Evolutionary conservation across 2,888 invertebrate genomes (phyloP), one percentile per base, ranked within the genome.

Genomic region (Scrobipalpa atriplicella): DNA sequence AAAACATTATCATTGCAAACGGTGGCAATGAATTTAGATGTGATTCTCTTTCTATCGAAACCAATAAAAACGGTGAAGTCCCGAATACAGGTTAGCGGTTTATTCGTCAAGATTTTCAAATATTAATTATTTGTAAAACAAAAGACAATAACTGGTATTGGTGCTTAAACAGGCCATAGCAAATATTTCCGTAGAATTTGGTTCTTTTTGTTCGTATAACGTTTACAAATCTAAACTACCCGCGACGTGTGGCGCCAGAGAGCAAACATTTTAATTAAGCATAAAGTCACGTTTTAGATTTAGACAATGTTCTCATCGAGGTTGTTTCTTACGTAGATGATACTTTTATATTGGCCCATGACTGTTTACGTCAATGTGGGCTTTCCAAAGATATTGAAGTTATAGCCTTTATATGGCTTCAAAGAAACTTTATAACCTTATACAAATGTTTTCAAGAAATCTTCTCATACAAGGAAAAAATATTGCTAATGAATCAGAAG

Each of bases 211-310:
- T 81, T 81, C 79, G 79, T 85, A 85, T 84, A 85, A 81, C 80
- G 82, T 86, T 83, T 82, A 82, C 84, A 73, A 82, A 82, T 82
- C 80, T 74, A 83, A 85, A 81, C 84, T 79, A 79, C 79, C 75
- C 81, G 80, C 82, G 84, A 85, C 84, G 84, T 82, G 81, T 84
- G 91, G 89, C 90, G 91, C 91, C 91, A 79, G 67, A 77, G 75
- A 76, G 81, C 79, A 86, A 90, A 91, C 88, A 89, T 63, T 84
- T 84, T 86, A 87, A 89, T 86, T 85, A 86, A 79, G 84, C 87
- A 84, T 87, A 82, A 82, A 87, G 86, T 85, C 89, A 90, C 85
- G 85, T 16, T 29, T 29, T n/a, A 47, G 47, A 87, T 84, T 85
- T 79, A 76, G 76, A 77, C 78, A 78, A 78, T 76, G 77, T 65